A percentile compares a stretch with the other conserved stretches of the same genome.
These are phyloP conservation scores for Bellardia bayeri DNA, from an alignment of 2,888 invertebrate species.

Conservation along the genomic window DNA sequence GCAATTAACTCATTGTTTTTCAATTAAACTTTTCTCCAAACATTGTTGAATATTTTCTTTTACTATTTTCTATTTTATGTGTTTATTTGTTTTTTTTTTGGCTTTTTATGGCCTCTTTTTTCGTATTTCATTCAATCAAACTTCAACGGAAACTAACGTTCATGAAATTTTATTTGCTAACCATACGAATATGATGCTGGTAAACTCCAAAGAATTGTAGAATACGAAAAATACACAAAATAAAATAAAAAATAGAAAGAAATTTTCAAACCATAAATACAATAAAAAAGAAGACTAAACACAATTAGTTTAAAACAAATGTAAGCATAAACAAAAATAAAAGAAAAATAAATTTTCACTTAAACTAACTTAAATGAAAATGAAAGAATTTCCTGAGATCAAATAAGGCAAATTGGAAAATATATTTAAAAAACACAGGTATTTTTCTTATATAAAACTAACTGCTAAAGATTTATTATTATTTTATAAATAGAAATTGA, in stretches of 20 bases:
- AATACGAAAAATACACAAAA: background rate
- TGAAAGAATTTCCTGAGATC: constrained; percentile 53
- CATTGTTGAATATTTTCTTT: background rate
- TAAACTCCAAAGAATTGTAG: background rate
- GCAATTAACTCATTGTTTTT: background rate
- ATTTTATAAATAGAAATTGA: constrained; percentile 45
- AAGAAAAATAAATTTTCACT: constrained; percentile 25
- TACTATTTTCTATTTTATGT: background rate
- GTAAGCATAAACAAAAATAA: constrained; percentile 2
- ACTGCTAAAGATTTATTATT: background rate
- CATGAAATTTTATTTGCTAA: constrained; percentile 1
- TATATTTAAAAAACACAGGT: background rate
- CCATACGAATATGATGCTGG: background rate
- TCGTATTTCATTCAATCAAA: background rate
- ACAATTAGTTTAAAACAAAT: constrained; percentile 28
- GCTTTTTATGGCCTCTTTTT: constrained; percentile 26
- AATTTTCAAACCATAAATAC: background rate
- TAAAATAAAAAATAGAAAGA: background rate
- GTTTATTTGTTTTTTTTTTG: background rate
- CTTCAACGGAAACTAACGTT: constrained; percentile 1
- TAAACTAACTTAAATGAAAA: constrained; percentile 41
- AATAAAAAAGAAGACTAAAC: background rate
- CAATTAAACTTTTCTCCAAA: background rate
- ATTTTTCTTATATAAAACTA: background rate
- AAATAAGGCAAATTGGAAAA: constrained; percentile 53